Conservation (phyloP, 2,888 invertebrate genomes). For the Pedicia rivosa region DNA sequence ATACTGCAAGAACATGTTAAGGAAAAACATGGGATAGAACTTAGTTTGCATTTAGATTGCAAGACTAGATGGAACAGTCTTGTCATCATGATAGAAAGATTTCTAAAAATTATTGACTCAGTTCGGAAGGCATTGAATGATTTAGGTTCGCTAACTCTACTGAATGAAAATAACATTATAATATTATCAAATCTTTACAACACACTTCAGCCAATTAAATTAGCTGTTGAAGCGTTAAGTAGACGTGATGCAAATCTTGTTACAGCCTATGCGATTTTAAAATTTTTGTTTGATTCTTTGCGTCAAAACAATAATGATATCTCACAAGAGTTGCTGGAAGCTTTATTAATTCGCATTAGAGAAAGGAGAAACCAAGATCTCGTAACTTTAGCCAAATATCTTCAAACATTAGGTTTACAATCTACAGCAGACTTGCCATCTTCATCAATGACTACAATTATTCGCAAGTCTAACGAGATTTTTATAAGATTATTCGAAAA, state of each 20-base stretch:
- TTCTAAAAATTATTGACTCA: too few species aligned
- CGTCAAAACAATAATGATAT: conserved; percentile 9
- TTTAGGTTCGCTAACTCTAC: too few species aligned
- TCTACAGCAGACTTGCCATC: conserved; percentile 1
- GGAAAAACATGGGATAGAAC: conserved; percentile 1
- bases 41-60: not conserved
- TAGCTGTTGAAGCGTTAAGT: conserved; percentile 8
- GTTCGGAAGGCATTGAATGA: too few species aligned
- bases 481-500: too few species aligned
- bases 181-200: not conserved
- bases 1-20: conserved; percentile 1
- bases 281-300: not conserved
- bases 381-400: conserved; percentile 2
- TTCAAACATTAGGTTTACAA: conserved; percentile 1
- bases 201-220: conserved; percentile 4
- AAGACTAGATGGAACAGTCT: not conserved
- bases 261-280: conserved; percentile 8
- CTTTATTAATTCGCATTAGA: conserved; percentile 5
- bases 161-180: not conserved
- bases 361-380: conserved; percentile 2
- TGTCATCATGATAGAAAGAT: too few species aligned
- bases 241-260: conserved; percentile 8
- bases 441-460: too few species aligned
- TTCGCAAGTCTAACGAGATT: too few species aligned
- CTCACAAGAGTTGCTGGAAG: conserved; percentile 7